A percentile compares a stretch with the other conserved stretches of the same genome.
Evolutionary conservation across 2,888 invertebrate genomes (phyloP).

Genomic region (Ernsta delagoae): DNA sequence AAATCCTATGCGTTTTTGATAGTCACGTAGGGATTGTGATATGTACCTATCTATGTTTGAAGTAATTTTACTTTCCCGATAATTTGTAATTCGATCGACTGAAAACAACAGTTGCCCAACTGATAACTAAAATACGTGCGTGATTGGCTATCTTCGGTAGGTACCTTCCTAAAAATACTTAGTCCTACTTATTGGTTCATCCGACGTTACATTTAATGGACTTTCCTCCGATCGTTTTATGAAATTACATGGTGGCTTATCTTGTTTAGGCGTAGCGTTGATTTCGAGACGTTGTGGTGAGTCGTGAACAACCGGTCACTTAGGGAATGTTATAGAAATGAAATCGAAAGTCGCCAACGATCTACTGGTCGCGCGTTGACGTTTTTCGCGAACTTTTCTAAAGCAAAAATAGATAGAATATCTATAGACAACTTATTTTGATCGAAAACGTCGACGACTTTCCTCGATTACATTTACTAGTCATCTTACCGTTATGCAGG

Average conservation of each 20-base stretch:
- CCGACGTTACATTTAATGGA: background rate
- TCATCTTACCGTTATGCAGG: too few species aligned
- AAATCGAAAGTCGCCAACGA: constrained; percentile 49
- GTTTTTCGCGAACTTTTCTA: background rate
- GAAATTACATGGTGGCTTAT: constrained; percentile 67
- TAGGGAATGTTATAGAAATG: constrained; percentile 39
- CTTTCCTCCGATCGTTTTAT: constrained; percentile 59
- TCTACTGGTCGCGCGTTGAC: background rate
- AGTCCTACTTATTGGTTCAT: background rate
- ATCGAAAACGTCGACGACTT: too few species aligned
- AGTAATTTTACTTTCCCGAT: too few species aligned
- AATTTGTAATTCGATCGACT: too few species aligned
- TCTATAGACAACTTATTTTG: background rate
- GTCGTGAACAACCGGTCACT: constrained; percentile 34
- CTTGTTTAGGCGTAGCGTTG: constrained; percentile 59
- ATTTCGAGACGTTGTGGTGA: constrained; percentile 48
- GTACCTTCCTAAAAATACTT: too few species aligned
- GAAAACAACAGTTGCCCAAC: too few species aligned
- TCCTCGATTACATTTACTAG: too few species aligned
- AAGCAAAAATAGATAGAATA: background rate
- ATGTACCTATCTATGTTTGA: too few species aligned
- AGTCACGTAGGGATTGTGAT: background rate
- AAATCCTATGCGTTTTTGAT: too few species aligned
- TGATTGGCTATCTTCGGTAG: too few species aligned
- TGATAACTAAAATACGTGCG: too few species aligned